phyloP scores from a whole-genome alignment of 92 coral and sea anemone species.

The Zoanthus gigantus region DNA sequence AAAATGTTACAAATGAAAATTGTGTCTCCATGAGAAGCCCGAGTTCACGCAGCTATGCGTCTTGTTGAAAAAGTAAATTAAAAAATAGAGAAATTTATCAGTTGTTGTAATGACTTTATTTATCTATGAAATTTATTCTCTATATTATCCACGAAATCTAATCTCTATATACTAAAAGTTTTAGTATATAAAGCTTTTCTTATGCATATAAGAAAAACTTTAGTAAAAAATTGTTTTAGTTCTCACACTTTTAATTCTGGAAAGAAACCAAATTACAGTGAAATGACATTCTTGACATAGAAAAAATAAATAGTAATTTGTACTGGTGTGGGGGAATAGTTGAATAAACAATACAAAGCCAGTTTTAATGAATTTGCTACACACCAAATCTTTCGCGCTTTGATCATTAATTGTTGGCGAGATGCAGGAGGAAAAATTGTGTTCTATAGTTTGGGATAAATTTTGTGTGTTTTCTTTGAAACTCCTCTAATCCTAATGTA shows the following conservation, averaged over 20 bases:
- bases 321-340: not conserved
- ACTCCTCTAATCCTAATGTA: not conserved
- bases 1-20: too few species aligned
- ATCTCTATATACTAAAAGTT: too few species aligned
- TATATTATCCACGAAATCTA: too few species aligned
- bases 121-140: too few species aligned
- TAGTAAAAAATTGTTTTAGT: not conserved
- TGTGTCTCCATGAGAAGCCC: too few species aligned
- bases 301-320: not conserved
- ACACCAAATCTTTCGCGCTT: not conserved
- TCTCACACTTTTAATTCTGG: constrained; percentile 17
- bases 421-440: not conserved
- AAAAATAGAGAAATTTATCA: too few species aligned
- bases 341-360: not conserved
- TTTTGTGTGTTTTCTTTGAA: not conserved
- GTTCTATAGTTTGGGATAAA: not conserved
- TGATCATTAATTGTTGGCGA: not conserved
- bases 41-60: too few species aligned
- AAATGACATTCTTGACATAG: constrained; percentile 6
- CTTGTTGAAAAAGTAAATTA: too few species aligned
- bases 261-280: not conserved
- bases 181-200: too few species aligned
- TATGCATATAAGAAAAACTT: not conserved
- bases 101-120: too few species aligned
- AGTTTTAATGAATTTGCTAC: not conserved